These are phyloP conservation scores for Arbacia lixula DNA, from an alignment of 53 echinoderm and acorn worm genomes.

Conservation along the genomic window DNA sequence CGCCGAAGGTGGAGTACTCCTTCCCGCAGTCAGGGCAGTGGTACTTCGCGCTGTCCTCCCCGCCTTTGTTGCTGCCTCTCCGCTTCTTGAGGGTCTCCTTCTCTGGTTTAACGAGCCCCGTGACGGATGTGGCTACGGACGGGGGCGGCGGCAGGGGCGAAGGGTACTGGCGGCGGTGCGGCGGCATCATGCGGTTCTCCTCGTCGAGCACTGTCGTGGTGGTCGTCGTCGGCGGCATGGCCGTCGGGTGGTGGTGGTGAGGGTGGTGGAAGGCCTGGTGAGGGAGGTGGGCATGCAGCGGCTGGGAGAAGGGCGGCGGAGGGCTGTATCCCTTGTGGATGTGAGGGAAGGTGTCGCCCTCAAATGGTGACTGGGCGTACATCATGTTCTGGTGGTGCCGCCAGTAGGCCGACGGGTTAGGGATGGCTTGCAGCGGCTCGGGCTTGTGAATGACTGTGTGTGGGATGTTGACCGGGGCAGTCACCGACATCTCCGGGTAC, in stretches of 20 bases:
- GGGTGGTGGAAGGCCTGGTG: slow-evolving; percentile 24
- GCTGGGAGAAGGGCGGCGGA: slow-evolving; percentile 46
- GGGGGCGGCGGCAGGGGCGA: slow-evolving; percentile 18
- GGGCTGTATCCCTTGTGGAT: slow-evolving; percentile 56
- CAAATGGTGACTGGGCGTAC: slow-evolving; percentile 21
- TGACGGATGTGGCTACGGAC: slow-evolving; percentile 27
- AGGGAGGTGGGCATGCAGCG: slow-evolving; percentile 41
- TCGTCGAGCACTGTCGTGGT: slow-evolving; percentile 1
- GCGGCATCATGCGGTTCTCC: slow-evolving; percentile 38
- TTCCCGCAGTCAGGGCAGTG: slow-evolving; percentile 80
- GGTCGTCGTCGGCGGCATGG: neutral
- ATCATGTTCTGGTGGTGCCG: slow-evolving; percentile 42
- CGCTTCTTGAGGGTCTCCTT: slow-evolving; percentile 37
- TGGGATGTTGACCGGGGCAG: slow-evolving; percentile 52
- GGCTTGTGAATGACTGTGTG: slow-evolving; percentile 64
- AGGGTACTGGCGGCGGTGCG: slow-evolving; percentile 12
- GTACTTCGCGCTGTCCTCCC: slow-evolving; percentile 63
- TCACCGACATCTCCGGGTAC: slow-evolving; percentile 46
- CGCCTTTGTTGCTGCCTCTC: neutral
- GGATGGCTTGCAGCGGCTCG: slow-evolving; percentile 44
- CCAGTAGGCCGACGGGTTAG: slow-evolving; percentile 33
- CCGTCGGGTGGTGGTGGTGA: neutral
- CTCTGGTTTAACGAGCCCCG: slow-evolving; percentile 36
- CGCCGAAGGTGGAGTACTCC: slow-evolving; percentile 77
- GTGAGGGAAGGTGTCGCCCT: slow-evolving; percentile 39